A percentile compares a stretch with the other conserved stretches of the same genome.
These are phyloP conservation scores for Takifugu flavidus DNA, from an alignment of 2,113 vertebrate genomes.

Conservation along the genomic window DNA sequence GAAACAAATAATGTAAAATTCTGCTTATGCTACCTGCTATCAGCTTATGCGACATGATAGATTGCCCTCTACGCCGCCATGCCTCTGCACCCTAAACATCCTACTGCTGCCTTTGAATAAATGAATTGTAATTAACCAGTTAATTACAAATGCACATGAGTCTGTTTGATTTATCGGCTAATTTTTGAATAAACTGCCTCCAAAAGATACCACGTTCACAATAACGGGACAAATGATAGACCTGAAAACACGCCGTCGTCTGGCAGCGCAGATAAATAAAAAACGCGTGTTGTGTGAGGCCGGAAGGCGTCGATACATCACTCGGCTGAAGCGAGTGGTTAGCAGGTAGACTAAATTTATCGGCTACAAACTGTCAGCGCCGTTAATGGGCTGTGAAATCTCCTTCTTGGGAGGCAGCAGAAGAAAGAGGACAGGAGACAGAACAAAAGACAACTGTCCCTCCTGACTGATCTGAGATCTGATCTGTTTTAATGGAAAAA, in stretches of 20 bases:
- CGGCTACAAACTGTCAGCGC: conserved; percentile 26
- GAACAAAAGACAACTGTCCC: conserved; percentile 4
- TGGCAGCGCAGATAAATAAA: neutral
- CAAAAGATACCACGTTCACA: neutral
- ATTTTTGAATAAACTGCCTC: neutral
- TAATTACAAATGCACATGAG: too few species aligned
- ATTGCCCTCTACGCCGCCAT: too few species aligned
- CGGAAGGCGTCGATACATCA: conserved; percentile 2
- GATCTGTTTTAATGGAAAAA: too few species aligned
- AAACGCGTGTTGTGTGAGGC: neutral
- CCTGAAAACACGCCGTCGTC: neutral
- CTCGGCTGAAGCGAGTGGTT: neutral
- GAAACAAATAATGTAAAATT: too few species aligned
- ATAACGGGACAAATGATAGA: neutral
- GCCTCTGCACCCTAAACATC: too few species aligned
- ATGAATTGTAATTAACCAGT: too few species aligned
- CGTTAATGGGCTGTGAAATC: conserved; percentile 35
- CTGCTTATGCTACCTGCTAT: too few species aligned
- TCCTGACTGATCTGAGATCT: too few species aligned
- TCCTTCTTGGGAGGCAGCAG: conserved; percentile 9
- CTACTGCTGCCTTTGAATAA: too few species aligned
- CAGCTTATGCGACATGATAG: too few species aligned
- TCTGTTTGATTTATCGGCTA: too few species aligned
- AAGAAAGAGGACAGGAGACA: neutral
- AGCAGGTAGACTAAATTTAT: conserved; percentile 8